These are phyloP conservation scores for Luscinia luscinia DNA, from an alignment of 2,797 vertebrate species.

Conservation along the genomic window DNA sequence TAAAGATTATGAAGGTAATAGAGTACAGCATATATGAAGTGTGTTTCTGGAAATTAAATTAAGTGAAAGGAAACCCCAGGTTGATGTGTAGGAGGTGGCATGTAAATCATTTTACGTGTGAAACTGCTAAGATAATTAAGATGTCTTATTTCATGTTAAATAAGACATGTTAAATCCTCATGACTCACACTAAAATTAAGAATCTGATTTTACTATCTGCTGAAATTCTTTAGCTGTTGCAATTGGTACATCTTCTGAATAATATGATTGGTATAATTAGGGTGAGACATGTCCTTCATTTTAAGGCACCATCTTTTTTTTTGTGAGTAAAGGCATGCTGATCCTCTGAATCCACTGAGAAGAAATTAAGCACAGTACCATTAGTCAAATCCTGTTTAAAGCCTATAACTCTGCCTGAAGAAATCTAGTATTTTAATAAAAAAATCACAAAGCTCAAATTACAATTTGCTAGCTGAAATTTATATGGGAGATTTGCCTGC, in stretches of 20 bases:
- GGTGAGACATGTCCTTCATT: background rate
- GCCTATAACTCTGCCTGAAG: background rate
- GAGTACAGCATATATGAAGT: background rate
- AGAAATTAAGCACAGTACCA: background rate
- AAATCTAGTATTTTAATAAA: background rate
- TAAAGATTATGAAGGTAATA: background rate
- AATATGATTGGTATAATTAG: background rate
- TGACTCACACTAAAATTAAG: background rate
- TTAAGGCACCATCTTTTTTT: background rate
- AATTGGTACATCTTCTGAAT: background rate
- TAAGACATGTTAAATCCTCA: background rate
- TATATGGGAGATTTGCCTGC: background rate
- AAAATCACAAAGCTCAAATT: background rate
- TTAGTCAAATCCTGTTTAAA: background rate
- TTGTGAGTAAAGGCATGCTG: background rate
- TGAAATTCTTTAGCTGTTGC: background rate
- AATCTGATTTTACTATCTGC: background rate
- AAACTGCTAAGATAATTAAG: constrained; percentile 13
- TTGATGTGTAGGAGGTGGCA: background rate
- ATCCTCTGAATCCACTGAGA: background rate
- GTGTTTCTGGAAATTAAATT: background rate
- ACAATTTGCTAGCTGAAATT: background rate
- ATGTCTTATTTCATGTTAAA: background rate
- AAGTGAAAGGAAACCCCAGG: background rate
- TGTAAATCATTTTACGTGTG: background rate